Evolutionary conservation across 2,113 vertebrate species (phyloP).

Genomic region (Xenopus borealis): DNA sequence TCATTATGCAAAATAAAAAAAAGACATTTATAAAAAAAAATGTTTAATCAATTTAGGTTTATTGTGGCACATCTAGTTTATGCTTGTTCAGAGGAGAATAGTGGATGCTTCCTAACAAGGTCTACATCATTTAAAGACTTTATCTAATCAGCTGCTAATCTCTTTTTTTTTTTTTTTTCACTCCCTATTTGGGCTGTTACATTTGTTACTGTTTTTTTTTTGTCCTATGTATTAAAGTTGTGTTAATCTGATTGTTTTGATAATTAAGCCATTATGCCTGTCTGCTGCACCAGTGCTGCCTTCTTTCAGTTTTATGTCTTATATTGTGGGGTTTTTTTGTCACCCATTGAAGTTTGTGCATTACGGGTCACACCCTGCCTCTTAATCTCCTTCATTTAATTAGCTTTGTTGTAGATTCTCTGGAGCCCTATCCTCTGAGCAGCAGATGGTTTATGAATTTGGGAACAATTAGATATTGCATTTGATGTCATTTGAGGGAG

Average conservation of each 20-base stretch:
- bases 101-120: no score
- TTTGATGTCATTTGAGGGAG: constrained; percentile 10
- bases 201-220: neutral
- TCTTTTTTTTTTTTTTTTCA: constrained; percentile 10
- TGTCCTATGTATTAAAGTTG: neutral
- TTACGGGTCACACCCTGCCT: constrained; percentile 12
- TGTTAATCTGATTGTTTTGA: constrained; percentile 7
- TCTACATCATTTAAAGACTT: neutral
- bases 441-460: constrained; percentile 41
- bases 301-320: no score
- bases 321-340: neutral
- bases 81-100: no score
- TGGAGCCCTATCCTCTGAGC: constrained; percentile 8
- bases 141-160: constrained; percentile 24
- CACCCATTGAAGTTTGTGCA: neutral
- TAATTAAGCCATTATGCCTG: neutral
- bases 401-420: constrained; percentile 25
- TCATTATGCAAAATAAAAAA: no score
- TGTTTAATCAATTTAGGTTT: no score
- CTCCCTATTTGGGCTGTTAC: neutral
- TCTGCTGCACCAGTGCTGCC: neutral
- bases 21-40: no score
- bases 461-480: constrained; percentile 21
- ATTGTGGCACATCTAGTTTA: no score
- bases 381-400: constrained; percentile 13